These are phyloP conservation scores for Isurus oxyrinchus DNA, from an alignment of 2,113 vertebrate species.

Conservation along the genomic window DNA sequence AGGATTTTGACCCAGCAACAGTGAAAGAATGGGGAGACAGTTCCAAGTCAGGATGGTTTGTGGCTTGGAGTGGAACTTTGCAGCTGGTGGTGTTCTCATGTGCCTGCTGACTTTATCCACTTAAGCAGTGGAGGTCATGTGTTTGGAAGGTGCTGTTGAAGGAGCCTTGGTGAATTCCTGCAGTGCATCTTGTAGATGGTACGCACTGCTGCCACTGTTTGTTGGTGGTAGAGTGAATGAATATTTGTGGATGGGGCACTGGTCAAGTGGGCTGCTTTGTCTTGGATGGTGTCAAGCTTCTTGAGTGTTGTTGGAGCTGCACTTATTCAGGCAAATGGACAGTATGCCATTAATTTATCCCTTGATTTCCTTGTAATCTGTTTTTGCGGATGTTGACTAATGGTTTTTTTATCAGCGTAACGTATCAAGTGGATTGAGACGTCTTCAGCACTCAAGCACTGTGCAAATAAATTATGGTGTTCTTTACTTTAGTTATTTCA, in stretches of 20 bases:
- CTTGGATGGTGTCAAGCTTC: not conserved
- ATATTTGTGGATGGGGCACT: not conserved
- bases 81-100: not conserved
- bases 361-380: not conserved
- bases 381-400: not conserved
- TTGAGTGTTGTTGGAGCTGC: not conserved
- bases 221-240: not conserved
- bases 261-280: not conserved
- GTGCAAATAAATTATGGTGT: not conserved
- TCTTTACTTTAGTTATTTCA: not conserved
- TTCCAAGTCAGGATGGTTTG: no score
- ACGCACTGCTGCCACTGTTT: not conserved
- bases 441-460: not conserved
- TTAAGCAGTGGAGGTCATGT: not conserved
- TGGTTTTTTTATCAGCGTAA: not conserved
- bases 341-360: not conserved
- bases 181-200: not conserved
- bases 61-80: no score
- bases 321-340: not conserved
- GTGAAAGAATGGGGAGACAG: not conserved
- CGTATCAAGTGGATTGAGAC: not conserved
- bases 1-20: not conserved
- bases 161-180: not conserved
- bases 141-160: not conserved
- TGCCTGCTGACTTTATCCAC: not conserved